Base-by-base conservation (phyloP, 2,888 invertebrate species). In the Cephus runcator region DNA sequence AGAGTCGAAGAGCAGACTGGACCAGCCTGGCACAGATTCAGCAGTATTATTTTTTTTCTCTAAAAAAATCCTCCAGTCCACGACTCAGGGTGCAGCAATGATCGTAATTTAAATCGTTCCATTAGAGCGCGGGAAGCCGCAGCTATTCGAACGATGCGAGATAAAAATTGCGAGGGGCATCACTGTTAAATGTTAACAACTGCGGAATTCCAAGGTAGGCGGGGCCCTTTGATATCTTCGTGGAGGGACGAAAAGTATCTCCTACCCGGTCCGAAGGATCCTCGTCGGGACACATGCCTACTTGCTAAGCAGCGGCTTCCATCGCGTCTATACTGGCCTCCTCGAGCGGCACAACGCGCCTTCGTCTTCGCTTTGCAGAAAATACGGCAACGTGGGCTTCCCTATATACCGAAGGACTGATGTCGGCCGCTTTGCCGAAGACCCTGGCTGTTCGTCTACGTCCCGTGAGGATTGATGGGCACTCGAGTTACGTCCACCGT, bases 361-460 rank as follows among this genome's bases (percentile, higher is more conserved):
- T 75, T 81, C 81, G 81, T 81, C 83, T 82, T 80, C 82, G 81
- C 77, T 78, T 76, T 76, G 77, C 76, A 56, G 56, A 56, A 76
- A 79, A 73, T 83, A 83, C 77, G 82, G 83, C 81, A 81, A 81
- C 81, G 78, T 77, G 80, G 80, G 76, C 68, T 76, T 81, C 56
- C 77, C 73, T 78, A 69, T 68, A 73, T 75, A 73, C 71, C 76
- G 78, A 80, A 76, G 71, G 82, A 85, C 85, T 87, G 89, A 88
- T 85, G 90, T 88, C 89, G 90, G 89, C 86, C 81, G 89, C 90
- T 90, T 90, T 90, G 88, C 87, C 84, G 82, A 82, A 85, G 84
- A 82, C 87, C 87, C 86, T 80, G 87, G 89, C 87, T 89, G 86
- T 90, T 89, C 90, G 89, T 90, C 90, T 90, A 90, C 88, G 90